A percentile compares a stretch with the other conserved stretches of the same genome.
These are phyloP conservation scores for Mimas tiliae DNA, from an alignment of 2,888 invertebrate genomes.

Conservation along the genomic window DNA sequence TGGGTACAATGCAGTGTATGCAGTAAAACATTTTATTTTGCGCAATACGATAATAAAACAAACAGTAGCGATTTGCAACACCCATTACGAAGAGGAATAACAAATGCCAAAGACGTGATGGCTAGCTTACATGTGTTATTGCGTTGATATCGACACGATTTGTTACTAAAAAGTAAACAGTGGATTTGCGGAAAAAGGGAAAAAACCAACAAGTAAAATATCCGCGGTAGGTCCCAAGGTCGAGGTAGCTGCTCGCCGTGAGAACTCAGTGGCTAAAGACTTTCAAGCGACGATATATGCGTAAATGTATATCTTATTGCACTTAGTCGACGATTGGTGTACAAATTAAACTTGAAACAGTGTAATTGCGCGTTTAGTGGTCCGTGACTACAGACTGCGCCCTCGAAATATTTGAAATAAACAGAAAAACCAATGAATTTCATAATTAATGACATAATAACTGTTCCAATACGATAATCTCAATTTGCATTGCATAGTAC, in stretches of 20 bases:
- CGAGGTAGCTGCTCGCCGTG: conserved; percentile 74
- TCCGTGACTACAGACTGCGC: not conserved
- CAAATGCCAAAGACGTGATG: conserved; percentile 51
- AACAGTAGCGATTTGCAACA: conserved; percentile 28
- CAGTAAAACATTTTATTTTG: conserved; percentile 5
- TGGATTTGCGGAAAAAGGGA: conserved; percentile 72
- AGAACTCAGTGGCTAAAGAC: conserved; percentile 61
- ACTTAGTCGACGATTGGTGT: conserved; percentile 35
- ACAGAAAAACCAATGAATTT: not conserved
- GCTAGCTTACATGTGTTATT: conserved; percentile 32
- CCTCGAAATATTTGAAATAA: not conserved
- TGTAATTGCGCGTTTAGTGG: not conserved
- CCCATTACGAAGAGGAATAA: conserved; percentile 8
- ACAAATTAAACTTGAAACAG: not conserved
- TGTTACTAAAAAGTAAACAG: conserved; percentile 49
- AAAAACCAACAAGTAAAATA: conserved; percentile 71
- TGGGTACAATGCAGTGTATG: not conserved
- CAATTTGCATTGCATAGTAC: not conserved
- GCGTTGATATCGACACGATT: conserved; percentile 40
- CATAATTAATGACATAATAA: not conserved
- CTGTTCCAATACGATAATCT: conserved; percentile 2
- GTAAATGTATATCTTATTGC: conserved; percentile 50
- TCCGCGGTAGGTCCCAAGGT: conserved; percentile 75
- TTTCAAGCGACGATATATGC: conserved; percentile 67
- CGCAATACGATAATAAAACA: conserved; percentile 30